Conservation (phyloP, 92 coral and sea anemone species). For the Chrysogorgia sp. region DNA sequence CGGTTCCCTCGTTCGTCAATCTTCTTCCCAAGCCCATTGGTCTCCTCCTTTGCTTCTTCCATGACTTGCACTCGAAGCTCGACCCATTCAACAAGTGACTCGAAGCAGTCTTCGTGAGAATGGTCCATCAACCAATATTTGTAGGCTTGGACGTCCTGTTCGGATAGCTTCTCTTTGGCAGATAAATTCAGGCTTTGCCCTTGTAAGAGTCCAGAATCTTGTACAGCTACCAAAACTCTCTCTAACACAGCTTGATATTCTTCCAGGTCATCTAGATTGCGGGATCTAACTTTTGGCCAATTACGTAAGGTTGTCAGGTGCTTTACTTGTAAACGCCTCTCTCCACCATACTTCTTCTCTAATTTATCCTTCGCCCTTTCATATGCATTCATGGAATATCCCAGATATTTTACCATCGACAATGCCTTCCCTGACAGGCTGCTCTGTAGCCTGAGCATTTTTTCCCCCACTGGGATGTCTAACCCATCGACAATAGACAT, state of each 20-base stretch:
- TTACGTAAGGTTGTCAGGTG: constrained; percentile 32
- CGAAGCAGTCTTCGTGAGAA: constrained; percentile 15
- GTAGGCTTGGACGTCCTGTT: constrained; percentile 30
- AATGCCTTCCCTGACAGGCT: constrained; percentile 60
- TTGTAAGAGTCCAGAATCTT: constrained; percentile 25
- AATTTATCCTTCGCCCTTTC: constrained; percentile 50
- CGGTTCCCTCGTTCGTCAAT: not conserved
- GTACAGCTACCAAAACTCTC: constrained; percentile 43
- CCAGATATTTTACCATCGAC: constrained; percentile 57
- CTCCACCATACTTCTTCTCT: constrained; percentile 56
- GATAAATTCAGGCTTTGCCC: constrained; percentile 38
- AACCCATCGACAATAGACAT: constrained; percentile 33
- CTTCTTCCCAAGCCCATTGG: no score
- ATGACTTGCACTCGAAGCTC: constrained; percentile 51
- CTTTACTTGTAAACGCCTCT: constrained; percentile 29
- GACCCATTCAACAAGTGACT: constrained; percentile 39
- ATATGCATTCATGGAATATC: no score
- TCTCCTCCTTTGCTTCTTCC: no score
- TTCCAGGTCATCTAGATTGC: constrained; percentile 50
- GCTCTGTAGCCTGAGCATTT: no score
- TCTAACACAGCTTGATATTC: constrained; percentile 35
- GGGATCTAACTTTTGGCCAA: constrained; percentile 40
- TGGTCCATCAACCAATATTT: constrained; percentile 35
- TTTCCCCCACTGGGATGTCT: constrained; percentile 47
- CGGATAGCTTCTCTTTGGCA: constrained; percentile 43